These are phyloP conservation scores for Upupa epops DNA, from an alignment of 2,113 vertebrate species.

Conservation along the genomic window DNA sequence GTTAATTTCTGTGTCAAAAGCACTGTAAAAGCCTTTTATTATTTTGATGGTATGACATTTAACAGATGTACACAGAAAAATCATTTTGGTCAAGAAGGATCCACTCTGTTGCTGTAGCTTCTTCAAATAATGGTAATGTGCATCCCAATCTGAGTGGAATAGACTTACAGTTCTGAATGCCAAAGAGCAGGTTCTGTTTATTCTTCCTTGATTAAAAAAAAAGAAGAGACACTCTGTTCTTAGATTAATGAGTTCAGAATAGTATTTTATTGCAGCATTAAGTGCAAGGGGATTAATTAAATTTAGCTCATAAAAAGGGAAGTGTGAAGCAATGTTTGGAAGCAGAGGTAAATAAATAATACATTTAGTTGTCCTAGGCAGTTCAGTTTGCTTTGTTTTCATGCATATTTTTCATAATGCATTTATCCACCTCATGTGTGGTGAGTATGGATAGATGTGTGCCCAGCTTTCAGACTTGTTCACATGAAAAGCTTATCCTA, in stretches of 20 bases:
- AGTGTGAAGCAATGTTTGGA: not conserved
- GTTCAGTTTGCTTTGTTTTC: not conserved
- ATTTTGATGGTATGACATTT: not conserved
- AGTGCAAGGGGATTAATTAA: not conserved
- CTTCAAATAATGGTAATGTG: not conserved
- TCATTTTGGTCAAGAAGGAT: not conserved
- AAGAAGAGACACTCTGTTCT: not conserved
- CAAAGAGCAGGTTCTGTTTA: not conserved
- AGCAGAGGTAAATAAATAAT: not conserved
- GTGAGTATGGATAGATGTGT: not conserved
- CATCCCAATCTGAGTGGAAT: not conserved
- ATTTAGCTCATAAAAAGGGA: not conserved
- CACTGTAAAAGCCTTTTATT: not conserved
- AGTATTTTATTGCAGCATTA: not conserved
- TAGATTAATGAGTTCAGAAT: not conserved
- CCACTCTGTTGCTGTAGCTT: not conserved
- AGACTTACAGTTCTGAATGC: not conserved
- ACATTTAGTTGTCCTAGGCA: not conserved
- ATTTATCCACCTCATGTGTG: not conserved
- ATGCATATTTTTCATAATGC: not conserved
- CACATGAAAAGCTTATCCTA: not conserved
- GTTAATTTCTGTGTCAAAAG: not conserved
- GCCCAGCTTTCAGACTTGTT: conserved; percentile 1
- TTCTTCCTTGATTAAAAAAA: not conserved
- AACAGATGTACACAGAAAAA: not conserved